Evolutionary conservation across 2,888 invertebrate species (phyloP).

Genomic region (Pyralis farinalis): DNA sequence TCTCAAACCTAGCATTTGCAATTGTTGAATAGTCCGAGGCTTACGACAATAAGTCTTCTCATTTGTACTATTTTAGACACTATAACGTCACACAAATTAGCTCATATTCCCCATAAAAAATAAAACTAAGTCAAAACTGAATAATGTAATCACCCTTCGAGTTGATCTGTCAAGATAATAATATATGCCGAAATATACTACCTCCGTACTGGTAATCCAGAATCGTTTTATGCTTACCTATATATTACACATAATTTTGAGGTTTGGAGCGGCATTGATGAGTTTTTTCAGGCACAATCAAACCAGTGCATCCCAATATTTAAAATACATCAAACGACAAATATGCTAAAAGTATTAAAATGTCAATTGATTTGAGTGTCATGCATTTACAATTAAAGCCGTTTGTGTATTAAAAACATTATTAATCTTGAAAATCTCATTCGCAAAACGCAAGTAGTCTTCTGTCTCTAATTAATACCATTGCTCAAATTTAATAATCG

Average conservation of each 20-base stretch:
- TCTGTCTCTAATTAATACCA: slow-evolving; percentile 56
- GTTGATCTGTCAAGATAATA: slow-evolving; percentile 44
- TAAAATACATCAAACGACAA: slow-evolving; percentile 59
- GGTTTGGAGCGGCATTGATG: slow-evolving; percentile 79
- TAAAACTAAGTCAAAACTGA: slow-evolving; percentile 73
- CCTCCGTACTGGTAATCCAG: slow-evolving; percentile 59
- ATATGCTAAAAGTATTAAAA: slow-evolving; percentile 1
- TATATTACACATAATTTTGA: slow-evolving; percentile 71
- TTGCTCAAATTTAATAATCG: slow-evolving; percentile 36
- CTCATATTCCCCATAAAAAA: slow-evolving; percentile 72
- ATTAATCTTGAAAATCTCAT: slow-evolving; percentile 46
- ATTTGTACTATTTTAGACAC: slow-evolving; percentile 83
- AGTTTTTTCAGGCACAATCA: slow-evolving; percentile 76
- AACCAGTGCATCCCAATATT: slow-evolving; percentile 74
- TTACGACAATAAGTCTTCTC: slow-evolving; percentile 82
- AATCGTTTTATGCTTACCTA: slow-evolving; percentile 54
- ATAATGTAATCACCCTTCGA: slow-evolving; percentile 78
- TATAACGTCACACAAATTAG: slow-evolving; percentile 77
- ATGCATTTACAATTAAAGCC: slow-evolving; percentile 18
- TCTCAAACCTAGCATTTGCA: slow-evolving; percentile 81
- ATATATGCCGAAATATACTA: slow-evolving; percentile 50
- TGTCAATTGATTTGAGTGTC: background rate
- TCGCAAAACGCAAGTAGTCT: slow-evolving; percentile 50
- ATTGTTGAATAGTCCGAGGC: slow-evolving; percentile 80
- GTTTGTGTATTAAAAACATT: slow-evolving; percentile 65